Base-by-base conservation (phyloP, 2,888 invertebrate genomes). In the Myopa tessellatipennis region DNA sequence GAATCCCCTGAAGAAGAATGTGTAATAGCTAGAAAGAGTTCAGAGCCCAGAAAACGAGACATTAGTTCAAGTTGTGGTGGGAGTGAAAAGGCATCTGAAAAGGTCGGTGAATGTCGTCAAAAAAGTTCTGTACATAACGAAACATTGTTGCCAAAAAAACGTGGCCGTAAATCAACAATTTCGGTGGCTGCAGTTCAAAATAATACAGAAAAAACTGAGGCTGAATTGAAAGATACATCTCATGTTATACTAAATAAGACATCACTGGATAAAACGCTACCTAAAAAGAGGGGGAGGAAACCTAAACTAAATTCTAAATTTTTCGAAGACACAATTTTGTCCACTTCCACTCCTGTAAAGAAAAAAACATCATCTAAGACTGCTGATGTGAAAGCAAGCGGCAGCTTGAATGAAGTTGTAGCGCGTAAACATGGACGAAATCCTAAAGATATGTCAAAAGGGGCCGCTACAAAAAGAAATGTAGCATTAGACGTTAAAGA, bases 231-330 rank as follows among this genome's bases (percentile, higher is more conserved):
- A 4, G 73, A 61, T 14, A 40, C 4, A 12, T 16, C 34, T 65
- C 16, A 50, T 65, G 12, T 4, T 4, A 12, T 61, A 12, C 7
- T 6, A 26, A 52, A 3, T 16, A 61, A 60, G 36, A 63, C 14
- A 70, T 36, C 45, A 68, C 18, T 12, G 16, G 52, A 67, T 18
- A 18, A 4, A 10, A 16, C 18, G 69, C 16, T 26, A 14, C 77
- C 78, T 10, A 80, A 77, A 73, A 80, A 79, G 70, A 79, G 80
- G 55, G 78, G 79, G 10, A 77, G 81, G 3, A 81, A 80, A 38
- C 77, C 77, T 34, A 80, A 80, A 26, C 26, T 26, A 26, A 26
- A 26, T 26, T 26, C 26, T 70, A 65, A 65, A 14, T 65, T 65
- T 38, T 65, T 38, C 16, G 38, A 65, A 36, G 38, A 65, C 5